A percentile compares a stretch with the other conserved stretches of the same genome.
phyloP scores from a whole-genome alignment of 1,140 invertebrate species.

The Portunus trituberculatus region DNA sequence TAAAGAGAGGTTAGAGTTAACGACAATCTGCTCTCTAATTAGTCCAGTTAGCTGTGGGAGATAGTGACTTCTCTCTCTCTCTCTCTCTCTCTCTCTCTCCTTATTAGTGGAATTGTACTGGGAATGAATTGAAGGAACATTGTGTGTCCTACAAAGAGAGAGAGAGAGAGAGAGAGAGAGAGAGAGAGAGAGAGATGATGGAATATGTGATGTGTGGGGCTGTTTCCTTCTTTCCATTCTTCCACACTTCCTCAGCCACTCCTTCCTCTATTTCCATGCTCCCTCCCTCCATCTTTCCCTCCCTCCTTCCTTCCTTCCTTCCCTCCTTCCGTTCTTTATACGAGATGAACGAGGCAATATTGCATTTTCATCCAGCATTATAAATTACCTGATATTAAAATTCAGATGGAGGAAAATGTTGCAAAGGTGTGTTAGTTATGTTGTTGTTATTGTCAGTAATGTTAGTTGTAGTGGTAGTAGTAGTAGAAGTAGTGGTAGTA shows the following conservation, averaged over 20 bases:
- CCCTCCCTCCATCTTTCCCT: too few relatives aligned
- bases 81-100: too few relatives aligned
- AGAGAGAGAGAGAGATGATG: neutral
- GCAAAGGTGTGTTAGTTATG: neutral
- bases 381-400: constrained; percentile 1
- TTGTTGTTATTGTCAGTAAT: neutral
- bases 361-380: neutral
- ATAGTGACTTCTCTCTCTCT: too few relatives aligned
- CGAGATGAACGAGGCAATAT: neutral
- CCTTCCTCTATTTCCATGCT: too few relatives aligned
- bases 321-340: neutral
- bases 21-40: too few relatives aligned
- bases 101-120: too few relatives aligned
- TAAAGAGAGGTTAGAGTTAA: too few relatives aligned
- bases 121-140: too few relatives aligned
- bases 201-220: neutral
- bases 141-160: too few relatives aligned
- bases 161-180: neutral
- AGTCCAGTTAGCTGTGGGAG: too few relatives aligned
- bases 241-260: too few relatives aligned
- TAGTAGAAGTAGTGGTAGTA: too few relatives aligned
- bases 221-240: neutral
- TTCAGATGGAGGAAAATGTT: neutral
- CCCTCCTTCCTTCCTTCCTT: neutral
- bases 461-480: neutral